Evolutionary conservation across 2,888 invertebrate species (phyloP).

Genomic region (Thecocarcelia acutangulata): DNA sequence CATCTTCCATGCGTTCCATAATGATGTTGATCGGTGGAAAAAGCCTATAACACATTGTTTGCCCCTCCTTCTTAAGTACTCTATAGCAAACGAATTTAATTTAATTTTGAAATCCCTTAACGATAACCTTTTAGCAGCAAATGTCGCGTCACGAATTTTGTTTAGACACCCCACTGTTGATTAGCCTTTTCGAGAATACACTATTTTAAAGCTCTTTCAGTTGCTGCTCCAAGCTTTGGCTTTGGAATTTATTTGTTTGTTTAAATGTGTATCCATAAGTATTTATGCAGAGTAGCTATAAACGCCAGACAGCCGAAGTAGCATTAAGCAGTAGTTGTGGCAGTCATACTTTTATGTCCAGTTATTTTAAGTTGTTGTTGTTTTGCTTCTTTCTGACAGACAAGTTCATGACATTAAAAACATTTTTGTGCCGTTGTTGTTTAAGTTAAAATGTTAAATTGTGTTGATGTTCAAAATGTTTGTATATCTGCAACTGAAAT

Average conservation of each 20-base stretch:
- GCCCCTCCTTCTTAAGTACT: too few species aligned
- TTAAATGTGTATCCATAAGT: not conserved
- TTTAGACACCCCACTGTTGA: too few species aligned
- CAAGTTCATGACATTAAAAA: conserved; percentile 72
- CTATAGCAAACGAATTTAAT: too few species aligned
- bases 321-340: not conserved
- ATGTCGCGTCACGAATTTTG: too few species aligned
- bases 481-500: not conserved
- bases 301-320: conserved; percentile 42
- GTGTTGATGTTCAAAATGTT: conserved; percentile 29
- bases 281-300: conserved; percentile 36
- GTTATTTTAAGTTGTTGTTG: conserved; percentile 51
- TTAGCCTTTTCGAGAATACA: too few species aligned
- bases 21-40: too few species aligned
- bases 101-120: too few species aligned
- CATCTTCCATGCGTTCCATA: too few species aligned
- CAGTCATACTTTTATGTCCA: conserved; percentile 53
- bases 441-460: conserved; percentile 56
- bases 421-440: conserved; percentile 47
- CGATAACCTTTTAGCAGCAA: too few species aligned
- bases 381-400: conserved; percentile 67
- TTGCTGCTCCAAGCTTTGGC: not conserved
- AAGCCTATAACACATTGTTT: too few species aligned
- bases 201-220: conserved; percentile 1
- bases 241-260: not conserved